Evolutionary conservation across 2,888 invertebrate genomes (phyloP).

Genomic region (Cheilosia pagana): DNA sequence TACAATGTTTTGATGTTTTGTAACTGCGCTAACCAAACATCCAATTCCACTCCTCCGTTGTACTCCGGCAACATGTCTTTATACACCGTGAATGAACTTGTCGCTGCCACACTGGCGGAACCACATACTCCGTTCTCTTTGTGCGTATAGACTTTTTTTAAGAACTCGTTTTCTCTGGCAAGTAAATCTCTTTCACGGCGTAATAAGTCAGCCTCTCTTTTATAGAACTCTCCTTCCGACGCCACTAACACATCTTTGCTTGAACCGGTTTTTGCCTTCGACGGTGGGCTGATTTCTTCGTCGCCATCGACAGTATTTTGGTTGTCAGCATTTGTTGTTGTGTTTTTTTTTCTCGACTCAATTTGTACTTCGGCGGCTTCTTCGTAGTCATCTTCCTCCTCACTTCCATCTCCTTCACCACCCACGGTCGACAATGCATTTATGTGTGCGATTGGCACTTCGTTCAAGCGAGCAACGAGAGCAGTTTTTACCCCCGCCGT

Average conservation of each 20-base stretch:
- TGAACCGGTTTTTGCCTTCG: neutral
- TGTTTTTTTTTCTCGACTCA: neutral
- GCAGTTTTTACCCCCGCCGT: neutral
- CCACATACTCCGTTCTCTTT: neutral
- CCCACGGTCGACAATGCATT: neutral
- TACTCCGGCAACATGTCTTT: neutral
- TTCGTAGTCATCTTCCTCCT: neutral
- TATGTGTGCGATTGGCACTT: neutral
- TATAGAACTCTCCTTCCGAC: neutral
- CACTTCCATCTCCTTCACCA: neutral
- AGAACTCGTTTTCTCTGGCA: neutral
- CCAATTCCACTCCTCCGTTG: neutral
- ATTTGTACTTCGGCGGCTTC: neutral
- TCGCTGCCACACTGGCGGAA: too few relatives aligned
- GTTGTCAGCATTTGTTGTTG: neutral
- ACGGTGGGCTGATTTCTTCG: neutral
- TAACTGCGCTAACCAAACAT: neutral
- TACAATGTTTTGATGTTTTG: neutral
- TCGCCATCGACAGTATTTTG: neutral
- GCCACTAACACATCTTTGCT: neutral
- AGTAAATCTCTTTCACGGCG: neutral
- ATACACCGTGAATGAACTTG: neutral
- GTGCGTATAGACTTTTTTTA: neutral
- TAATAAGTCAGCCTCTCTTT: conserved; percentile 1
- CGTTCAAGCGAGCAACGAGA: neutral